phyloP scores from a whole-genome alignment of 2,797 vertebrate species.

The Aphelocoma californica region DNA sequence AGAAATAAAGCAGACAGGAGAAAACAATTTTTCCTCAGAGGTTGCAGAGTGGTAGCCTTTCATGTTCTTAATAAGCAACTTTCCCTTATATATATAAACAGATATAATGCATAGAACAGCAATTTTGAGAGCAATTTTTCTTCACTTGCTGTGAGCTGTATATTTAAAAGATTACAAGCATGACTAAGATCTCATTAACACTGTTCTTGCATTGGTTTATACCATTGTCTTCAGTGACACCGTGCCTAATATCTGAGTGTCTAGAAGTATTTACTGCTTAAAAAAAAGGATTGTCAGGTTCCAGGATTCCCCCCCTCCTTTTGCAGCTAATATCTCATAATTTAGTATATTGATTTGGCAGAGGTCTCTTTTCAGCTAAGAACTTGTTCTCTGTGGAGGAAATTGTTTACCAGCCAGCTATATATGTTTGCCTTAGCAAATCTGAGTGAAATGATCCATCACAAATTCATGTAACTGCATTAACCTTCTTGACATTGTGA shows the following conservation, averaged over 20 bases:
- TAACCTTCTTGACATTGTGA: constrained; percentile 27
- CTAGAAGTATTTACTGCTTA: background rate
- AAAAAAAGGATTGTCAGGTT: background rate
- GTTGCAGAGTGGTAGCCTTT: background rate
- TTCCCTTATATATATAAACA: background rate
- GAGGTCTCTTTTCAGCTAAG: background rate
- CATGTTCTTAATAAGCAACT: background rate
- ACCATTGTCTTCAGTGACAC: background rate
- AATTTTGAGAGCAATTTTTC: background rate
- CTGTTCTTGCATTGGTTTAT: background rate
- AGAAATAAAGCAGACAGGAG: background rate
- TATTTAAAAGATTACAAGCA: background rate
- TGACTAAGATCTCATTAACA: constrained; percentile 8
- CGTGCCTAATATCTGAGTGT: background rate
- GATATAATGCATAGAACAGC: background rate
- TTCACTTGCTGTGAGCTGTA: background rate
- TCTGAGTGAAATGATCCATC: constrained; percentile 17
- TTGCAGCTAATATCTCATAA: background rate
- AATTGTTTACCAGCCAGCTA: constrained; percentile 27
- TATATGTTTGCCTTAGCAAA: background rate
- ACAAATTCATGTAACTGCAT: constrained; percentile 42
- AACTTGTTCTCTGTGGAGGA: background rate
- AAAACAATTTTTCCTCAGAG: background rate
- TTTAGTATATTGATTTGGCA: constrained; percentile 7
- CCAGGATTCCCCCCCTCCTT: background rate